Conservation (phyloP, 2,797 vertebrate species). For the Borostomias antarcticus region DNA sequence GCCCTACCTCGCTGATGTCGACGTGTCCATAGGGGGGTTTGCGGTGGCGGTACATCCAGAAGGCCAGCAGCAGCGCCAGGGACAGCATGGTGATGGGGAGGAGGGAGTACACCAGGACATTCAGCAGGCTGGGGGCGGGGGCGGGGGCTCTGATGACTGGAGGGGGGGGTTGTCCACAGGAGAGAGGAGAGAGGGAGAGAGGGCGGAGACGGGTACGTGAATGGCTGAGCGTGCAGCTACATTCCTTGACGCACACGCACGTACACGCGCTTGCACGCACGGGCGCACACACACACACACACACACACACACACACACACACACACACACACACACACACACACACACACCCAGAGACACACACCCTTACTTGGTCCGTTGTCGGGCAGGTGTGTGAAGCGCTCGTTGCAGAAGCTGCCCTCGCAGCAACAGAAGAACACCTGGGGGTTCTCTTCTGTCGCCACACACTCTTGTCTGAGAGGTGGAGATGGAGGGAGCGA, state of each 20-base stretch:
- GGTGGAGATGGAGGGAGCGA: constrained; percentile 4
- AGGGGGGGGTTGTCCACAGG: not conserved
- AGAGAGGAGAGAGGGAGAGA: not conserved
- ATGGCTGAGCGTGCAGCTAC: no score
- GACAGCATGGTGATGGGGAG: constrained; percentile 87
- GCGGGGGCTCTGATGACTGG: constrained; percentile 82
- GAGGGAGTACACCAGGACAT: constrained; percentile 87
- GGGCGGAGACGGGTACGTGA: not conserved
- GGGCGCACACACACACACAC: no score
- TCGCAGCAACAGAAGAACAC: constrained; percentile 99
- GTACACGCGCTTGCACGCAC: no score
- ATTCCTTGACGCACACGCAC: no score
- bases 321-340: constrained; percentile 4
- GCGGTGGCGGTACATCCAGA: constrained; percentile 93
- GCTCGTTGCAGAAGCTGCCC: constrained; percentile 92
- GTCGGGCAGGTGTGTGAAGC: constrained; percentile 90
- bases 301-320: constrained; percentile 4
- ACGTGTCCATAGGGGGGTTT: constrained; percentile 94
- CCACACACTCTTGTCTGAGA: constrained; percentile 89
- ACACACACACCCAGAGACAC: constrained; percentile 3
- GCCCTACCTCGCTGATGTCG: constrained; percentile 80
- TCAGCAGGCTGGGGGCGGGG: constrained; percentile 75
- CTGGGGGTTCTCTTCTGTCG: constrained; percentile 93
- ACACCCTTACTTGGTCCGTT: constrained; percentile 79
- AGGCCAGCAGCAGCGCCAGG: constrained; percentile 82